Conservation (phyloP, 2,113 vertebrate genomes). For the Gymnogyps californianus region DNA sequence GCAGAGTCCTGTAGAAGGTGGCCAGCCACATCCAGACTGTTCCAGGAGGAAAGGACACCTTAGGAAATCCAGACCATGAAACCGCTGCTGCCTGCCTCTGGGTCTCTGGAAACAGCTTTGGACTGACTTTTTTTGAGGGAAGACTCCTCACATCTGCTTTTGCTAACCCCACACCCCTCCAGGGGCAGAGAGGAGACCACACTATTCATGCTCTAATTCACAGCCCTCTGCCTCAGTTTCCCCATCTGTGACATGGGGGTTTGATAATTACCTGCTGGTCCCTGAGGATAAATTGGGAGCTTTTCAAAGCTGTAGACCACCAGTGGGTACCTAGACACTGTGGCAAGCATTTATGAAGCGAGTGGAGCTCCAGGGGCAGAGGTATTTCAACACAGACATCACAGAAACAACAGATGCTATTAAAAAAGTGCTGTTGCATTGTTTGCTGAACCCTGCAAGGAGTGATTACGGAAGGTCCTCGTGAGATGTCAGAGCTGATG, state of each 20-base stretch:
- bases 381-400: background rate
- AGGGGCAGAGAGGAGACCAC: background rate
- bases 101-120: background rate
- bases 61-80: background rate
- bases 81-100: background rate
- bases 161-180: background rate
- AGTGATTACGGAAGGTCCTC: background rate
- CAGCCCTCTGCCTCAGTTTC: background rate
- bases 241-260: background rate
- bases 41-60: background rate
- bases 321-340: background rate
- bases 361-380: background rate
- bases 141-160: background rate
- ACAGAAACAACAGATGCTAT: background rate
- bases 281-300: background rate
- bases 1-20: background rate
- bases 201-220: background rate
- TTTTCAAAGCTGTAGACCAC: background rate
- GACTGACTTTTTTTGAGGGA: background rate
- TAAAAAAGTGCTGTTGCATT: background rate
- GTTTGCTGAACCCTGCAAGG: background rate
- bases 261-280: background rate
- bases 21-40: background rate
- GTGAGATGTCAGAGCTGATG: background rate
- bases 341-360: background rate